phyloP scores from a whole-genome alignment of 2,113 vertebrate genomes.

The Talpa occidentalis region DNA sequence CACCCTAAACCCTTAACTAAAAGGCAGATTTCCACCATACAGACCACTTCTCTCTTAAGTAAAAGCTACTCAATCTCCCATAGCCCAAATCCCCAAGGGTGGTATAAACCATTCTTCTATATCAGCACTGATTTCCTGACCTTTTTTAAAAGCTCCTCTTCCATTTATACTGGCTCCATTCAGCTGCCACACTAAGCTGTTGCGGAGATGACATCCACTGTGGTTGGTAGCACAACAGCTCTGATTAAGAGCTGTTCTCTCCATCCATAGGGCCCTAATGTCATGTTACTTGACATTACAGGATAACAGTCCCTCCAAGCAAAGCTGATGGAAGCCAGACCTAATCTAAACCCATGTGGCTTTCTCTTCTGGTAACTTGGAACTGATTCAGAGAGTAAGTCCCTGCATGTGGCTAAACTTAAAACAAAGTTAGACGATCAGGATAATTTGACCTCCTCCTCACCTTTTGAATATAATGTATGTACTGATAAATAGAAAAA shows the following conservation, averaged over 20 bases:
- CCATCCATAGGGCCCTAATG: not conserved
- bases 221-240: not conserved
- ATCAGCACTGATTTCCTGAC: not conserved
- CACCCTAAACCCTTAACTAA: not conserved
- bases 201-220: not conserved
- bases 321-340: not conserved
- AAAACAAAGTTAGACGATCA: not conserved
- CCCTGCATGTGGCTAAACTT: not conserved
- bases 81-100: not conserved
- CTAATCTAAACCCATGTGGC: not conserved
- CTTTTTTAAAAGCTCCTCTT: slow-evolving; percentile 26
- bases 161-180: not conserved
- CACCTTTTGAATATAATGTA: not conserved
- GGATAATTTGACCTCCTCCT: not conserved
- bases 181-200: not conserved
- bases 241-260: not conserved
- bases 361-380: not conserved
- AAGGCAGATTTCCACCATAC: not conserved
- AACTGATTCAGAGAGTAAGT: not conserved
- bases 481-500: not conserved
- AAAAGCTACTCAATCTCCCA: not conserved
- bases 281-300: not conserved
- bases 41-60: slow-evolving; percentile 9
- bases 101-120: not conserved
- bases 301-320: not conserved